Evolutionary conservation across 23 tunicate genomes (phyloP).

Genomic region (Clavelina lepadiformis): DNA sequence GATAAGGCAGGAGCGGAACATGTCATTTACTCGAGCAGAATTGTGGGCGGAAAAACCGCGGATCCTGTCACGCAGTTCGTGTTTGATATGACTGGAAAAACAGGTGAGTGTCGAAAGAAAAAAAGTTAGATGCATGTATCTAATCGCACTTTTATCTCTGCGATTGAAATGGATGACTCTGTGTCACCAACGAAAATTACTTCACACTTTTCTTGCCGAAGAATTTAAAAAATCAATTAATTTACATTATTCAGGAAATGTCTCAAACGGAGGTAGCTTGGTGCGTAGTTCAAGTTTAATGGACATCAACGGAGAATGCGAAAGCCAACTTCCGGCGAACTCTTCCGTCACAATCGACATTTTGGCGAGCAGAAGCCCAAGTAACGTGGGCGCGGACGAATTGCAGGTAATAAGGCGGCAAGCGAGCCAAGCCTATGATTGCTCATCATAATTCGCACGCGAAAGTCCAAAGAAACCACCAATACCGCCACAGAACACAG

Average conservation of each 20-base stretch:
- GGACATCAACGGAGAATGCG: constrained; percentile 19
- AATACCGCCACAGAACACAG: too few relatives aligned
- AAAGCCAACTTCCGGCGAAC: constrained; percentile 24
- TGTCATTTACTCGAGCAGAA: constrained; percentile 38
- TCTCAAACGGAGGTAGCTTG: constrained; percentile 22
- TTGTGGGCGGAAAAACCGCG: constrained; percentile 33
- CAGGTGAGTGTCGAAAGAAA: constrained; percentile 10
- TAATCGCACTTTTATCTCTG: too few relatives aligned
- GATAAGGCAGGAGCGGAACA: constrained; percentile 37
- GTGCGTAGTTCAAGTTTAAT: constrained; percentile 20
- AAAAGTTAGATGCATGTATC: too few relatives aligned
- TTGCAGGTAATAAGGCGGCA: constrained; percentile 31
- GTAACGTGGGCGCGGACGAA: constrained; percentile 71
- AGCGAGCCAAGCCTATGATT: not conserved
- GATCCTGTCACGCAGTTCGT: constrained; percentile 54
- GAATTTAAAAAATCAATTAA: not conserved
- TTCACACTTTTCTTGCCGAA: too few relatives aligned
- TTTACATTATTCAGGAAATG: constrained; percentile 9
- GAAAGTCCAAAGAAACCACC: not conserved
- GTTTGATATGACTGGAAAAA: constrained; percentile 55
- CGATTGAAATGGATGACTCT: too few relatives aligned
- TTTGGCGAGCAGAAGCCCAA: constrained; percentile 77
- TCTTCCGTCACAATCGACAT: constrained; percentile 51
- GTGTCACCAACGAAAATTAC: too few relatives aligned
- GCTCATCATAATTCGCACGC: not conserved